Evolutionary conservation across 1,140 invertebrate genomes (phyloP).

Genomic region (Bursaphelenchus mucronatus): DNA sequence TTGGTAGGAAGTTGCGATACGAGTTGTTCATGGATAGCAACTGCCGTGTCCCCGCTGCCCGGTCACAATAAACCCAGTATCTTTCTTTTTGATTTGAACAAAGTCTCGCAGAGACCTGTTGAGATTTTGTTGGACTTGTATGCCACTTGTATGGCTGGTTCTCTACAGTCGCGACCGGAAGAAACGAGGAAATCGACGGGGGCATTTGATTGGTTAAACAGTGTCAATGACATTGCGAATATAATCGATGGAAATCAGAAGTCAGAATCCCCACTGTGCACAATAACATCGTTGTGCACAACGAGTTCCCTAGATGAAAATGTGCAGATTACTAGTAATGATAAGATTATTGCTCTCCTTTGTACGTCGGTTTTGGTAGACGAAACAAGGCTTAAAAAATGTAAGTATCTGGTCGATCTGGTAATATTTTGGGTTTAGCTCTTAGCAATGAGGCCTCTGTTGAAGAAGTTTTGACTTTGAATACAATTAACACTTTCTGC

Average conservation of each 20-base stretch:
- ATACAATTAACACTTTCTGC: conserved; percentile 13
- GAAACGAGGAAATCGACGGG: background rate
- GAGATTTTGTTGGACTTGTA: conserved; percentile 19
- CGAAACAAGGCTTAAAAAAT: conserved; percentile 12
- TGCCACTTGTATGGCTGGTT: conserved; percentile 13
- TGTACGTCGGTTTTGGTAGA: conserved; percentile 14
- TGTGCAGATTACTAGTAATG: background rate
- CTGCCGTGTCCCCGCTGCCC: background rate
- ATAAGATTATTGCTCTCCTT: conserved; percentile 10
- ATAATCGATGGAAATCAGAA: background rate
- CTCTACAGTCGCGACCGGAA: conserved; percentile 3
- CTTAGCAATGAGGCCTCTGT: too few species aligned
- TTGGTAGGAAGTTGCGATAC: background rate
- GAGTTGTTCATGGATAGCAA: conserved; percentile 3
- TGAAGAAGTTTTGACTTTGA: conserved; percentile 10
- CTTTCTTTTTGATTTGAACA: conserved; percentile 14
- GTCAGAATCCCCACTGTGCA: conserved; percentile 8
- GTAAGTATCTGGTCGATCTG: background rate
- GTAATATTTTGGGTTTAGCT: background rate
- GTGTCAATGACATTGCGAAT: conserved; percentile 11
- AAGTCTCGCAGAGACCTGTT: background rate
- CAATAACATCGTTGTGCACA: conserved; percentile 8
- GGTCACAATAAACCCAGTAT: conserved; percentile 10
- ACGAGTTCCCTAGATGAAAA: conserved; percentile 4
- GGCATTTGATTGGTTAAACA: conserved; percentile 17